Conservation (phyloP, 1,140 invertebrate genomes). For the Philopotamus ludificatus region DNA sequence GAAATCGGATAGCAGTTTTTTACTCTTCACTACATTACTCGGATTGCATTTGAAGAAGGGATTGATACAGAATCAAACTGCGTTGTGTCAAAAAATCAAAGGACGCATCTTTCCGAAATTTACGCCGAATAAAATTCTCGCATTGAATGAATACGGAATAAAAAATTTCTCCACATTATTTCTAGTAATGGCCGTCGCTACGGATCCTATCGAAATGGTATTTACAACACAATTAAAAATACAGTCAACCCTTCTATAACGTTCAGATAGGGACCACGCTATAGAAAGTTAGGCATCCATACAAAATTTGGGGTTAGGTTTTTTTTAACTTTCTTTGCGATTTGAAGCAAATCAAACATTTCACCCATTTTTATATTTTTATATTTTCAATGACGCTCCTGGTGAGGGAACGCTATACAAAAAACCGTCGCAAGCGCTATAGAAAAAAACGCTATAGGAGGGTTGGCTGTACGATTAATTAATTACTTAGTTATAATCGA, state of each 20-base stretch:
- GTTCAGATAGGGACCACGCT: no score
- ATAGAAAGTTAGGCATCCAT: no score
- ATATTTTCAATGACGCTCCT: no score
- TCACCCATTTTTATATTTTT: no score
- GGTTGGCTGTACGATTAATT: no score
- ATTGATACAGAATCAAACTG: conserved; percentile 18
- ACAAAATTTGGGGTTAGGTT: no score
- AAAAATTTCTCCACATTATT: conserved; percentile 35
- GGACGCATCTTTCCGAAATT: conserved; percentile 39
- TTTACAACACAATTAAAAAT: conserved; percentile 18
- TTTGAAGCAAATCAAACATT: no score
- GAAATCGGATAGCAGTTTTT: conserved; percentile 36
- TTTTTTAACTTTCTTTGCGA: no score
- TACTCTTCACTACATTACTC: conserved; percentile 28
- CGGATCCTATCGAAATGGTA: conserved; percentile 33
- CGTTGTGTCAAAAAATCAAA: conserved; percentile 38
- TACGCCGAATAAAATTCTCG: conserved; percentile 34
- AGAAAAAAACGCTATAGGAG: no score
- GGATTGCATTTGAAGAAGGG: conserved; percentile 35
- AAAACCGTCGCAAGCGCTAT: no score
- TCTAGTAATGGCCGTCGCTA: conserved; percentile 35
- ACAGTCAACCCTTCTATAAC: no score
- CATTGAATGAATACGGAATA: conserved; percentile 37
- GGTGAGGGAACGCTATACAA: no score
- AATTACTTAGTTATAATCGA: background rate